Percentiles rank a stretch among this genome's conserved stretches.
phyloP scores from a whole-genome alignment of 2,113 vertebrate species.

The Theristicus caerulescens region DNA sequence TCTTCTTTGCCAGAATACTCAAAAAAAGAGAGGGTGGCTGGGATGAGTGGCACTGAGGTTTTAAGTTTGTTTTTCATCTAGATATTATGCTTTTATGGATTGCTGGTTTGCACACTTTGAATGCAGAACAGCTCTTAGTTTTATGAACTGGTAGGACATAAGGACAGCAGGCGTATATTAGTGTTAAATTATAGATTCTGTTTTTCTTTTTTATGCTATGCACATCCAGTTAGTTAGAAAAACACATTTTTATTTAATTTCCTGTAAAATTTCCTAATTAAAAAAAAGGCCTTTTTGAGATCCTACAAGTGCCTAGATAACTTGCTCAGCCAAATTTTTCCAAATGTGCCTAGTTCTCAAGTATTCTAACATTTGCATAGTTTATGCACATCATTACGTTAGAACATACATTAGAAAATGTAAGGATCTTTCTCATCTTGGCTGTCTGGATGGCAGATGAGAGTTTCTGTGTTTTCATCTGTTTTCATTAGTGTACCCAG shows the following conservation, averaged over 20 bases:
- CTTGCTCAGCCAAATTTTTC: not conserved
- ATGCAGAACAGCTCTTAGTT: not conserved
- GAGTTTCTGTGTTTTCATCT: not conserved
- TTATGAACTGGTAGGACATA: not conserved
- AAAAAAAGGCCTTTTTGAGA: not conserved
- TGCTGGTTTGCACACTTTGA: not conserved
- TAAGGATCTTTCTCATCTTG: not conserved
- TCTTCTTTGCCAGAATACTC: not conserved
- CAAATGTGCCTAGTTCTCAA: not conserved
- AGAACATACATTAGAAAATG: not conserved
- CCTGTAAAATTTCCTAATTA: not conserved
- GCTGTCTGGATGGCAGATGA: conserved; percentile 3
- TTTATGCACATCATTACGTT: not conserved
- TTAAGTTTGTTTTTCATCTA: not conserved
- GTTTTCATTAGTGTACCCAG: not conserved
- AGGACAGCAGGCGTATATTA: not conserved
- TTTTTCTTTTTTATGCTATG: not conserved
- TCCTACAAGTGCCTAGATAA: not conserved
- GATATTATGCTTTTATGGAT: not conserved
- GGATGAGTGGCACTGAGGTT: not conserved
- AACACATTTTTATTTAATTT: conserved; percentile 21
- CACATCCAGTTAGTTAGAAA: conserved; percentile 13
- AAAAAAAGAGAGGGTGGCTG: not conserved
- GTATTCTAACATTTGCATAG: not conserved
- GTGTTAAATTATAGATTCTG: not conserved